These are phyloP conservation scores for Florisuga fusca DNA, from an alignment of 2,797 vertebrate species.

Conservation along the genomic window DNA sequence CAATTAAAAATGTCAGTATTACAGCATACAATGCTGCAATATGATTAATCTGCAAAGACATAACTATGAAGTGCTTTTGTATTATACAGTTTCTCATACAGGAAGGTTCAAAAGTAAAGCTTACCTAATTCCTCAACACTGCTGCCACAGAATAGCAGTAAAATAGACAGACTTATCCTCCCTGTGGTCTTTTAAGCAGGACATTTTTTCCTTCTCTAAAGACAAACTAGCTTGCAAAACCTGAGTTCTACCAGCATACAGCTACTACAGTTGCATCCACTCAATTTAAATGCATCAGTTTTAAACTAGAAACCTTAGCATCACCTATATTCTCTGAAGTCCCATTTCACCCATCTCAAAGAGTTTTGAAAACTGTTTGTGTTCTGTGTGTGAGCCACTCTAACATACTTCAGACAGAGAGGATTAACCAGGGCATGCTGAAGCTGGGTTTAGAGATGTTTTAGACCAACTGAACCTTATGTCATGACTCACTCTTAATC, in stretches of 20 bases:
- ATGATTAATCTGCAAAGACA: not conserved
- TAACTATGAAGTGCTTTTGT: not conserved
- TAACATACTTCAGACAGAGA: not conserved
- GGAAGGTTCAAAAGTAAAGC: not conserved
- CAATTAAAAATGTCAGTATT: not conserved
- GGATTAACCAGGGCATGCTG: slow-evolving; percentile 12
- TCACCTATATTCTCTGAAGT: not conserved
- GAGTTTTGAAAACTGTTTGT: not conserved
- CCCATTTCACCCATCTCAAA: not conserved
- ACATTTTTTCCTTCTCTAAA: not conserved
- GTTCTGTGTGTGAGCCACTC: not conserved
- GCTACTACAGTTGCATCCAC: not conserved
- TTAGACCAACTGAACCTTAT: not conserved
- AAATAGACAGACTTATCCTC: not conserved
- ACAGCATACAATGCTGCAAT: not conserved
- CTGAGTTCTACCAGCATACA: not conserved
- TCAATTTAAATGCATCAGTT: not conserved
- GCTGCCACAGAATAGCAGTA: not conserved
- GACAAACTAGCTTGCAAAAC: not conserved
- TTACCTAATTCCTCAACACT: not conserved
- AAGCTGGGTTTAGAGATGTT: slow-evolving; percentile 3
- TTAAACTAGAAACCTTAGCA: not conserved
- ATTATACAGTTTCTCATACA: accelerated
- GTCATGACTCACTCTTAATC: slow-evolving; percentile 49
- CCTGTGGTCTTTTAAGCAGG: not conserved